phyloP scores from a whole-genome alignment of 1,140 invertebrate genomes.

The Zaprionus ghesquierei region DNA sequence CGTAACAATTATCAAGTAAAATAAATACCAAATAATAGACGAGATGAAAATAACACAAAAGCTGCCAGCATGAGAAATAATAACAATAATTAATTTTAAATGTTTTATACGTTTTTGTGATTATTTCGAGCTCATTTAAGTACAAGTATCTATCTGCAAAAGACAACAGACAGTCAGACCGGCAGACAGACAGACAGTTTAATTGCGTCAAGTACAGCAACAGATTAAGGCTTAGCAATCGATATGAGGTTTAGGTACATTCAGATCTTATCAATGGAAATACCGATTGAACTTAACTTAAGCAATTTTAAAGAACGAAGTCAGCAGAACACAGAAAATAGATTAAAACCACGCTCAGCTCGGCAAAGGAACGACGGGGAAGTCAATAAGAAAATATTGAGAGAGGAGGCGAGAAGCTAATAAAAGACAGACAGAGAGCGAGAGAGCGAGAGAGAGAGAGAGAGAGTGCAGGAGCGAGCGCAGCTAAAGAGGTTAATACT shows the following conservation, averaged over 20 bases:
- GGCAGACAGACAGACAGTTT: slow-evolving; percentile 15
- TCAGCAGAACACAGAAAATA: slow-evolving; percentile 55
- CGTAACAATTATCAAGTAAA: slow-evolving; percentile 28
- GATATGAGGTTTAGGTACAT: slow-evolving; percentile 51
- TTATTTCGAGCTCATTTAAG: slow-evolving; percentile 64
- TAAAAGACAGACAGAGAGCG: too few relatives aligned
- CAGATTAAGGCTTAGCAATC: slow-evolving; percentile 49
- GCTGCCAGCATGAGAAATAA: slow-evolving; percentile 75
- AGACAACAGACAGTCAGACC: slow-evolving; percentile 13
- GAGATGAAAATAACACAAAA: slow-evolving; percentile 60
- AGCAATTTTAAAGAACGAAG: slow-evolving; percentile 64
- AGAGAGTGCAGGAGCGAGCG: not conserved
- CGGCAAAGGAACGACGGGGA: not conserved
- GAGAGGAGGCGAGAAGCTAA: not conserved
- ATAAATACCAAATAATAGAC: slow-evolving; percentile 49
- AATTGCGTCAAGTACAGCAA: slow-evolving; percentile 27
- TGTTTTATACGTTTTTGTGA: slow-evolving; percentile 65
- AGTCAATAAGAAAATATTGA: not conserved
- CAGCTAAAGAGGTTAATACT: slow-evolving; percentile 37
- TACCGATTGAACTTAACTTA: slow-evolving; percentile 51
- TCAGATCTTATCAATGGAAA: slow-evolving; percentile 57
- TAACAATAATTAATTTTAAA: slow-evolving; percentile 81
- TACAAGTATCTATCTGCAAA: slow-evolving; percentile 24
- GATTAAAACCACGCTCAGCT: slow-evolving; percentile 47
- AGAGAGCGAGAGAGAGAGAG: too few relatives aligned